These are phyloP conservation scores for Anabacerthia variegaticeps DNA, from an alignment of 2,797 vertebrate genomes.

Conservation along the genomic window DNA sequence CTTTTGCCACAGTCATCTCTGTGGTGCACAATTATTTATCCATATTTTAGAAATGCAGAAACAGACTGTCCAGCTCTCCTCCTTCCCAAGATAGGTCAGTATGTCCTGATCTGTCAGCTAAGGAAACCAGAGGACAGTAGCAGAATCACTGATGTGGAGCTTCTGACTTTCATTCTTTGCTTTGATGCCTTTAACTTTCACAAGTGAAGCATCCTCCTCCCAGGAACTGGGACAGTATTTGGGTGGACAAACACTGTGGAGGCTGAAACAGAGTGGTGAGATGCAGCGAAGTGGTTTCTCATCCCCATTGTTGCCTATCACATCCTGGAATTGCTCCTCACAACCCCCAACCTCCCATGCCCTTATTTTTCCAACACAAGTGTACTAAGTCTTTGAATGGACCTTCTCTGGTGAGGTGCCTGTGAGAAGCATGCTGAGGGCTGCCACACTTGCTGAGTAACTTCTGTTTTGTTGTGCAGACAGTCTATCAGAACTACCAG, in stretches of 20 bases:
- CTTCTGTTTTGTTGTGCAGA: slow-evolving; percentile 74
- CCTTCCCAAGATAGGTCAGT: neutral
- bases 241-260: neutral
- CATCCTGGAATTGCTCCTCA: neutral
- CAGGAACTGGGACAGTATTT: neutral
- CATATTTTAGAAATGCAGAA: neutral
- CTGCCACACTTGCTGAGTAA: neutral
- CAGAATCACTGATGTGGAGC: neutral
- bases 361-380: neutral
- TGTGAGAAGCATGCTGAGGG: neutral
- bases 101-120: neutral
- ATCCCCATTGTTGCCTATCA: neutral
- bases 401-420: neutral
- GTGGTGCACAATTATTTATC: neutral
- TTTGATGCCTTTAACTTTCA: neutral
- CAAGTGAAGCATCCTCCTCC: neutral
- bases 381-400: neutral
- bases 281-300: neutral
- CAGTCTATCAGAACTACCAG: slow-evolving; percentile 98
- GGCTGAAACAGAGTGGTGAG: neutral
- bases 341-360: neutral
- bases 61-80: neutral
- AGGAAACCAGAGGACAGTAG: neutral
- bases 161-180: neutral
- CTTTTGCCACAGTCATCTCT: neutral